Conservation (phyloP, 23 tunicate genomes). For the Diplosoma virens region DNA sequence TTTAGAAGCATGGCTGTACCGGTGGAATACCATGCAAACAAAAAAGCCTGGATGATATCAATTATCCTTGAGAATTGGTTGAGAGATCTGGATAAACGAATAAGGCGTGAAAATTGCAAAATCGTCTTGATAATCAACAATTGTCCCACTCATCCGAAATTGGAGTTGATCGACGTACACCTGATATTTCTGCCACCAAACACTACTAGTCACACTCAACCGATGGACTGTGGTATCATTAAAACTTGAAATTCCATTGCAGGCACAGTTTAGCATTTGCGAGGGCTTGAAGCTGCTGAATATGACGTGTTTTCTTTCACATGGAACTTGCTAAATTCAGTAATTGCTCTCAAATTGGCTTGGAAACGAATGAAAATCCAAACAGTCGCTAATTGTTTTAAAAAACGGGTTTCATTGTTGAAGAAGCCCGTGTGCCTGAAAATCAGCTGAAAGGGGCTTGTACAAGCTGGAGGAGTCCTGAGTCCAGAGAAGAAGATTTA, state of each 20-base stretch:
- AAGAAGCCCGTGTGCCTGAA: constrained; percentile 7
- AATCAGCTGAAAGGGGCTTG: constrained; percentile 11
- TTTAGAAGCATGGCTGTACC: constrained; percentile 3
- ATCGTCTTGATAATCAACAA: not conserved
- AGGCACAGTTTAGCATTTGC: constrained; percentile 18
- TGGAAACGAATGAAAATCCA: constrained; percentile 21
- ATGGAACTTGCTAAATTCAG: not conserved
- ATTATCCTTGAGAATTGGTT: constrained; percentile 8
- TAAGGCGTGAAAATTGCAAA: not conserved
- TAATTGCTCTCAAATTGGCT: not conserved
- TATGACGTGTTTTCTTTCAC: not conserved
- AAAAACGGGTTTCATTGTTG: constrained; percentile 27
- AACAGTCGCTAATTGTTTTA: constrained; percentile 27
- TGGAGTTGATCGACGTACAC: not conserved
- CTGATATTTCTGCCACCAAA: constrained; percentile 8
- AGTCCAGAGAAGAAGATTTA: constrained; percentile 1
- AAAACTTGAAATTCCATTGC: not conserved
- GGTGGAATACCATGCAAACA: constrained; percentile 7
- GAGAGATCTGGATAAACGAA: constrained; percentile 10
- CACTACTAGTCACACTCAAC: constrained; percentile 14
- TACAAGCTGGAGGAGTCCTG: constrained; percentile 7
- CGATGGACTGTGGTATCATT: constrained; percentile 1
- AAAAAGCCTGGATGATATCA: constrained; percentile 1
- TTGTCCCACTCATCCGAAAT: constrained; percentile 9
- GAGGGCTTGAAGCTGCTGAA: constrained; percentile 4